Evolutionary conservation across 2,888 invertebrate genomes (phyloP).

Genomic region (Charanyca ferruginea): DNA sequence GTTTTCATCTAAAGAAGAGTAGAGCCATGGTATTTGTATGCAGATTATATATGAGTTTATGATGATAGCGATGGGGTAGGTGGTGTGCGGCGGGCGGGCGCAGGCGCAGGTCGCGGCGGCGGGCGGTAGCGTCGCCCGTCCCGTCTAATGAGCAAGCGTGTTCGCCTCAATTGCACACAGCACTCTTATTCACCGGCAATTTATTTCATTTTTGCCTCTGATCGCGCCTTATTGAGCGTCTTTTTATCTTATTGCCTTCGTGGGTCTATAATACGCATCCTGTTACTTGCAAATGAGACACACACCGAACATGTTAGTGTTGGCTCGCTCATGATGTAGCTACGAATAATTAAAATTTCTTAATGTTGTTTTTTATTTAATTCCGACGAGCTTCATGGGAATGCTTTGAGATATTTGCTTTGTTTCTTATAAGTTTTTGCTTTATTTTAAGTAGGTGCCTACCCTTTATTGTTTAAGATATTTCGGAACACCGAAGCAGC

Average conservation of each 20-base stretch:
- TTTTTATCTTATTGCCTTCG: constrained; percentile 90
- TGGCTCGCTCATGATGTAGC: constrained; percentile 85
- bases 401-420: constrained; percentile 59
- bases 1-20: constrained; percentile 62
- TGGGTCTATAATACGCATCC: constrained; percentile 90
- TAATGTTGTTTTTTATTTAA: constrained; percentile 68
- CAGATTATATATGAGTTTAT: constrained; percentile 58
- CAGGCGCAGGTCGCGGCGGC: constrained; percentile 59
- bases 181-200: constrained; percentile 90
- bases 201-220: constrained; percentile 91
- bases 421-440: constrained; percentile 38
- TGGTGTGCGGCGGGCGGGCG: constrained; percentile 52
- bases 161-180: constrained; percentile 90
- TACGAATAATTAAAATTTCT: constrained; percentile 86
- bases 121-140: constrained; percentile 69
- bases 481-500: constrained; percentile 15
- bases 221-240: constrained; percentile 90
- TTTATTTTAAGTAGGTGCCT: constrained; percentile 34
- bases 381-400: constrained; percentile 65
- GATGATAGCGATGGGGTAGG: constrained; percentile 46
- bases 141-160: constrained; percentile 90
- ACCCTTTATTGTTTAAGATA: constrained; percentile 27
- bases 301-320: constrained; percentile 84
- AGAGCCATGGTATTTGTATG: constrained; percentile 57
- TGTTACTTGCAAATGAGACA: constrained; percentile 91